Evolutionary conservation across 2,888 invertebrate species (phyloP).

Genomic region (Tromatobia lineatoria): DNA sequence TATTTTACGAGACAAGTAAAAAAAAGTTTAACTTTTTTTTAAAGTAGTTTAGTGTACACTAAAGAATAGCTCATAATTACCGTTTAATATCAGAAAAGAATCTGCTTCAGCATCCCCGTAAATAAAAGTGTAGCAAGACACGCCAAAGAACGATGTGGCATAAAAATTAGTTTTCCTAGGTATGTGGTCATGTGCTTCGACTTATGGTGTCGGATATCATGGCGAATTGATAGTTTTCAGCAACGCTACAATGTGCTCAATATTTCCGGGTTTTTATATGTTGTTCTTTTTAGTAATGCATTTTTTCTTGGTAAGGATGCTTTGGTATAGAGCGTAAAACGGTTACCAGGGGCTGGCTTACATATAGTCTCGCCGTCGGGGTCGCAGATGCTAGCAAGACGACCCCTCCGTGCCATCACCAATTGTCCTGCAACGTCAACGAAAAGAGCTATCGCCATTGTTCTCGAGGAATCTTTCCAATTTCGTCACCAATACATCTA

Average conservation of each 20-base stretch:
- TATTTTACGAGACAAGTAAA: no score
- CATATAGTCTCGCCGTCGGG: conserved; percentile 89
- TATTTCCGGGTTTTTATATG: not conserved
- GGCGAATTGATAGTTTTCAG: conserved; percentile 11
- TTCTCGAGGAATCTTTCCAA: not conserved
- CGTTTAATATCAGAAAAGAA: no score
- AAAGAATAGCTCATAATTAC: no score
- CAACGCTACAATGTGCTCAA: conserved; percentile 28
- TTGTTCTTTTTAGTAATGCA: conserved; percentile 19
- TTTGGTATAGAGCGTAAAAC: conserved; percentile 40
- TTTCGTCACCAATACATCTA: not conserved
- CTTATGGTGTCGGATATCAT: not conserved
- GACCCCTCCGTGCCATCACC: conserved; percentile 84
- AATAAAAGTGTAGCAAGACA: conserved; percentile 32
- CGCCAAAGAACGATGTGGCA: conserved; percentile 3
- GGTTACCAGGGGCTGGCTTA: conserved; percentile 86
- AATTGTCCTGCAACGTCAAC: conserved; percentile 83
- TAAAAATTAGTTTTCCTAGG: conserved; percentile 7
- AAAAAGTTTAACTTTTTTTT: no score
- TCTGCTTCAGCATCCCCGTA: no score
- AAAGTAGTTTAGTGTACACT: no score
- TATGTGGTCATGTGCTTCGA: not conserved
- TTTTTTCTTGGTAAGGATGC: conserved; percentile 54
- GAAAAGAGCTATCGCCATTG: conserved; percentile 52
- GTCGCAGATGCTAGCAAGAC: conserved; percentile 89